Evolutionary conservation across 2,888 invertebrate genomes (phyloP).

Genomic region (Dolichomitus sp.): DNA sequence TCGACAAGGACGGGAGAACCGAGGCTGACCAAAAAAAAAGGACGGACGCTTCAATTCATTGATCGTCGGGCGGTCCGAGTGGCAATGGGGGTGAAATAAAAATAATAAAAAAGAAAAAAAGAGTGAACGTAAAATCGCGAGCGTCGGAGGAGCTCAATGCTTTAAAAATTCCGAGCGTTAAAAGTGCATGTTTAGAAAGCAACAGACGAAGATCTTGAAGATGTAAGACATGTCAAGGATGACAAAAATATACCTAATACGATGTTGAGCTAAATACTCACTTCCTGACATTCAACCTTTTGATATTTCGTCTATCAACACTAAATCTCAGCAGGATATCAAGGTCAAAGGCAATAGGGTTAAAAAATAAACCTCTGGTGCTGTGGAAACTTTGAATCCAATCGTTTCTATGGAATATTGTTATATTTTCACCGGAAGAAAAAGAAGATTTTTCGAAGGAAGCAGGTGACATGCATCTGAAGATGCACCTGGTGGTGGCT

Average conservation of each 20-base stretch:
- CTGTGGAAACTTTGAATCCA: conserved; percentile 22
- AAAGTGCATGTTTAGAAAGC: conserved; percentile 39
- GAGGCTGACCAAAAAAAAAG: conserved; percentile 84
- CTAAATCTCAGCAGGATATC: background rate
- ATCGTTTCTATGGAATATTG: conserved; percentile 28
- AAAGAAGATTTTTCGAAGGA: conserved; percentile 54
- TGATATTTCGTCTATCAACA: background rate
- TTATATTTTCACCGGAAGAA: conserved; percentile 36
- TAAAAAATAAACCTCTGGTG: background rate
- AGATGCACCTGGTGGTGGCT: conserved; percentile 66
- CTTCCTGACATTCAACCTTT: background rate
- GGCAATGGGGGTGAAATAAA: conserved; percentile 82
- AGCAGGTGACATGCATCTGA: conserved; percentile 69
- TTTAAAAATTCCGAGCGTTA: conserved; percentile 19
- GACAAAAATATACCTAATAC: background rate
- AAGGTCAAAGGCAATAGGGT: conserved; percentile 2
- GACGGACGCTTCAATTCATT: conserved; percentile 86
- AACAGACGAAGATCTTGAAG: conserved; percentile 60
- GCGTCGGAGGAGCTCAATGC: conserved; percentile 47
- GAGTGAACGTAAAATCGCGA: conserved; percentile 31
- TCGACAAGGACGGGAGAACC: conserved; percentile 69
- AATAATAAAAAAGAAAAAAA: conserved; percentile 71
- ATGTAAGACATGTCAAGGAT: conserved; percentile 8
- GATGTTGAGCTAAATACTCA: background rate
- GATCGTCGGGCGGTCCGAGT: conserved; percentile 84